These are phyloP conservation scores for Barnardius zonarius DNA, from an alignment of 2,113 vertebrate species.

Conservation along the genomic window DNA sequence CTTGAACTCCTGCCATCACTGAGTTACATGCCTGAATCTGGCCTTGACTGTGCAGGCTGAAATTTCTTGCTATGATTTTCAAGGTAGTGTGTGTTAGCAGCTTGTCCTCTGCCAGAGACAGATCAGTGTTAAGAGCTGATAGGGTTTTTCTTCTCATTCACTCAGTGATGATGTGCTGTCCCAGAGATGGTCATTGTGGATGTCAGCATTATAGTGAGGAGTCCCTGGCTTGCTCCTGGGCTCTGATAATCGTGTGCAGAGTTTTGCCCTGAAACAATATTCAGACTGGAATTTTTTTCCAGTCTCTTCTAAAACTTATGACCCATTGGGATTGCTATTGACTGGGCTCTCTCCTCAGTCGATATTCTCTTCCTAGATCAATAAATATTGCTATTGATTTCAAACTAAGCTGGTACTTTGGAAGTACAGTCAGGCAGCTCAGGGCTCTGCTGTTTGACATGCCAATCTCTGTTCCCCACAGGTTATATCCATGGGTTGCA, in stretches of 20 bases:
- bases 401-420: slow-evolving; percentile 56
- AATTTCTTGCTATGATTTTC: slow-evolving; percentile 46
- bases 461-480: neutral
- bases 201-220: neutral
- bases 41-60: slow-evolving; percentile 33
- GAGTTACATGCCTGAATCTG: neutral
- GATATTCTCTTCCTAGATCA: slow-evolving; percentile 63
- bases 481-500: neutral
- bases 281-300: neutral
- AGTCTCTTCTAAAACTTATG: slow-evolving; percentile 36
- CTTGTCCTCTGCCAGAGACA: slow-evolving; percentile 5
- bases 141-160: slow-evolving; percentile 20
- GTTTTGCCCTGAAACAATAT: neutral
- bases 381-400: slow-evolving; percentile 69
- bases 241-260: neutral
- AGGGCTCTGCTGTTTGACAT: neutral
- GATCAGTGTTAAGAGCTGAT: neutral
- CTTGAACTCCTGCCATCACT: slow-evolving; percentile 32
- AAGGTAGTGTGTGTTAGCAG: slow-evolving; percentile 7
- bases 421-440: neutral
- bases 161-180: neutral
- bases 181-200: neutral
- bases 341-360: neutral
- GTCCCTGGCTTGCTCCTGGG: neutral
- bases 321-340: slow-evolving; percentile 53